phyloP scores from a whole-genome alignment of 1,140 invertebrate genomes.

The Melanaphis sacchari region DNA sequence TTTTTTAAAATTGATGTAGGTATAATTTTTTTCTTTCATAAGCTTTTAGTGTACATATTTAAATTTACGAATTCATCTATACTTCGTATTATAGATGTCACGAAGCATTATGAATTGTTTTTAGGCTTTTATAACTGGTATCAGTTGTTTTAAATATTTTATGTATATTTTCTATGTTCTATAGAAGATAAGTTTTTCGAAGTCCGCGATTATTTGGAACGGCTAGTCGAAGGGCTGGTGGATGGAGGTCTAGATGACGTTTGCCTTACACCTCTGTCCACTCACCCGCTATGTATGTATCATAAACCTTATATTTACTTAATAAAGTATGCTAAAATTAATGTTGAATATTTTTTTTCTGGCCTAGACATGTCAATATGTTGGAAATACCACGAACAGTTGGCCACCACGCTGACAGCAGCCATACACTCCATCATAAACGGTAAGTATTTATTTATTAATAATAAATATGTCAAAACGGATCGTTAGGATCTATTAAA shows the following conservation, averaged over 20 bases:
- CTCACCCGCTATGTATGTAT: constrained; percentile 63
- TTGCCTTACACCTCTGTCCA: constrained; percentile 61
- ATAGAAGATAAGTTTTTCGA: constrained; percentile 58
- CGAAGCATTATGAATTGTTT: neutral
- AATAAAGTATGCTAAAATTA: neutral
- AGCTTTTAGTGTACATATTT: neutral
- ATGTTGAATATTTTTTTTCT: neutral
- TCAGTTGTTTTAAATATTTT: neutral
- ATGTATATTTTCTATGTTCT: neutral
- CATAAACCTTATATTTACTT: neutral
- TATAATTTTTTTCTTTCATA: neutral
- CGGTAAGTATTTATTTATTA: constrained; percentile 4
- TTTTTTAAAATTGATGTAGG: neutral
- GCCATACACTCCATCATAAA: constrained; percentile 49
- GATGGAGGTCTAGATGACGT: constrained; percentile 63
- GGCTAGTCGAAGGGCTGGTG: constrained; percentile 63
- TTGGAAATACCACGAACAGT: constrained; percentile 54
- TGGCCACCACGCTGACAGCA: constrained; percentile 31
- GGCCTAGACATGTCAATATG: constrained; percentile 40
- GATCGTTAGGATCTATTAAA: constrained; percentile 45
- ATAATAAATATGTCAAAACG: neutral
- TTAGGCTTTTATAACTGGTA: neutral
- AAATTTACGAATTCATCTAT: neutral
- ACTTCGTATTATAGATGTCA: neutral
- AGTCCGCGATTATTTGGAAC: constrained; percentile 64